Evolutionary conservation across 2,797 vertebrate species (phyloP).

Genomic region (Acropternis orthonyx): DNA sequence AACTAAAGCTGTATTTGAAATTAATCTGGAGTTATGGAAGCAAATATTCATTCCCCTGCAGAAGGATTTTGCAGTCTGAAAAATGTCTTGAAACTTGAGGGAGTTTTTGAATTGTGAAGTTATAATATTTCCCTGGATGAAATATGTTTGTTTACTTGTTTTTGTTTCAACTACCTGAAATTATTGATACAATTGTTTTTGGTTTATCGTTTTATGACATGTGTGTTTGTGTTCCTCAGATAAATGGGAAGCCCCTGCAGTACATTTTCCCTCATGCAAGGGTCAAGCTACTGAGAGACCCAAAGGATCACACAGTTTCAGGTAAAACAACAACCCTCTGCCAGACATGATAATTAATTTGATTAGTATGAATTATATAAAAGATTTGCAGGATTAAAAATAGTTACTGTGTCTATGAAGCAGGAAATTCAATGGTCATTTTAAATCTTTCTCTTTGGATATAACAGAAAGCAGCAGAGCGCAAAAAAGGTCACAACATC

Average conservation of each 20-base stretch:
- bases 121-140: not conserved
- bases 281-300: slow-evolving; percentile 89
- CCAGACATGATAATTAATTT: not conserved
- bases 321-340: slow-evolving; percentile 76
- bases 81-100: not conserved
- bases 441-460: not conserved
- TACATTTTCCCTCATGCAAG: slow-evolving; percentile 91
- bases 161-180: not conserved
- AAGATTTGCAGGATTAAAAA: not conserved
- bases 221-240: slow-evolving; percentile 78
- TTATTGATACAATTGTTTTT: not conserved
- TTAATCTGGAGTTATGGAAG: not conserved
- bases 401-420: not conserved
- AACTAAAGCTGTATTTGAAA: not conserved
- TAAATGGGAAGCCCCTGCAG: slow-evolving; percentile 85
- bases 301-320: slow-evolving; percentile 94
- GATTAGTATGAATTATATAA: not conserved
- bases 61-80: not conserved
- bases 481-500: not conserved
- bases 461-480: not conserved
- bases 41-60: not conserved
- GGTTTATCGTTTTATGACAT: slow-evolving; percentile 26
- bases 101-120: not conserved
- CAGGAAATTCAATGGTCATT: not conserved
- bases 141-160: not conserved